Evolutionary conservation across 2,113 vertebrate species (phyloP).

Genomic region (Prunella himalayana): DNA sequence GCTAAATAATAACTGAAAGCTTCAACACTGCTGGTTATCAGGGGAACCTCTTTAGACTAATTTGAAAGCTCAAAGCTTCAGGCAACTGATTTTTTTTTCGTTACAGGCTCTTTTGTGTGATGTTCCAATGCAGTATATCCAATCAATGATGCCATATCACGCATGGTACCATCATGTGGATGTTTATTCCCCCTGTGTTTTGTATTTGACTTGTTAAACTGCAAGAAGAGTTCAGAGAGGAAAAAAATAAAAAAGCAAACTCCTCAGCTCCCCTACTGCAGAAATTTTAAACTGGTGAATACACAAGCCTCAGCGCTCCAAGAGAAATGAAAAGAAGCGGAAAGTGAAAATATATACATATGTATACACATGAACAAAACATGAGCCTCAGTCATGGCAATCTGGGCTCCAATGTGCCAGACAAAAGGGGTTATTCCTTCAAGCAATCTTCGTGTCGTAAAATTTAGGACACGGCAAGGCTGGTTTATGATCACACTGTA

Average conservation of each 20-base stretch:
- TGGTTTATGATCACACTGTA: constrained; percentile 13
- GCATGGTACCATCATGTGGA: constrained; percentile 18
- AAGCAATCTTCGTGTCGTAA: constrained; percentile 16
- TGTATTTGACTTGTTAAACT: constrained; percentile 80
- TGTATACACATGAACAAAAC: constrained; percentile 53
- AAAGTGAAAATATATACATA: constrained; percentile 52
- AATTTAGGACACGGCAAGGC: constrained; percentile 40
- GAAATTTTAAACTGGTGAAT: constrained; percentile 58
- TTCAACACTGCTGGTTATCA: constrained; percentile 67
- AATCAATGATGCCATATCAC: constrained; percentile 66
- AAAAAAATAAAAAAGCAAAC: constrained; percentile 35
- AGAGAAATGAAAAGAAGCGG: constrained; percentile 49
- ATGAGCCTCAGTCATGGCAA: constrained; percentile 21
- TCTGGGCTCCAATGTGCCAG: constrained; percentile 32
- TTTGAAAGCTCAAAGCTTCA: constrained; percentile 76
- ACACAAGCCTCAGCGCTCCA: constrained; percentile 36
- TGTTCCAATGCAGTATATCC: constrained; percentile 64
- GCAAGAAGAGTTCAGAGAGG: constrained; percentile 56
- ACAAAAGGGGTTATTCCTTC: constrained; percentile 47
- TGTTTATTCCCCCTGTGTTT: constrained; percentile 61
- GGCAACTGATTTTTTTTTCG: constrained; percentile 60
- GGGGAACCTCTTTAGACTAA: constrained; percentile 76
- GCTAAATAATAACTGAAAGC: constrained; percentile 67
- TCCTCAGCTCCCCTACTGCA: constrained; percentile 46
- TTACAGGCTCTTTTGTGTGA: constrained; percentile 48